phyloP scores from a whole-genome alignment of 1,140 invertebrate genomes.

The Heliconius congener region DNA sequence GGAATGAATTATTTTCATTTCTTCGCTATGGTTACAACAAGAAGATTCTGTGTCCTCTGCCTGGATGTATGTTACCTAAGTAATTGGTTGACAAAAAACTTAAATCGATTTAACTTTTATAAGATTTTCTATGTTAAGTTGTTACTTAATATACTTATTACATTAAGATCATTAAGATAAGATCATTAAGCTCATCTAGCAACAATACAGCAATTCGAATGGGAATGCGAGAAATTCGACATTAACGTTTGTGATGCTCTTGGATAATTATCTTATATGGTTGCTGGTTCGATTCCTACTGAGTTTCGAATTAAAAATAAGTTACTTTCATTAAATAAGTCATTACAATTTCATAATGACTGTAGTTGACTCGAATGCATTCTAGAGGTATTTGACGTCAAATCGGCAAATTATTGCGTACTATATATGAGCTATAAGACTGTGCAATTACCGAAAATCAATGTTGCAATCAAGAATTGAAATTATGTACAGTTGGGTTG shows the following conservation, averaged over 20 bases:
- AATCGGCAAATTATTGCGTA: constrained; percentile 35
- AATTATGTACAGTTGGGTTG: constrained; percentile 42
- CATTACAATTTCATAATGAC: constrained; percentile 35
- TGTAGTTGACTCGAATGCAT: constrained; percentile 20
- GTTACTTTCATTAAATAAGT: constrained; percentile 32
- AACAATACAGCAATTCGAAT: too few relatives aligned
- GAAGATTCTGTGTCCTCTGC: too few relatives aligned
- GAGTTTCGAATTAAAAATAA: constrained; percentile 1
- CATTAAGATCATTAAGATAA: neutral
- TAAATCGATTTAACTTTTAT: too few relatives aligned
- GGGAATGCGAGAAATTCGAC: too few relatives aligned
- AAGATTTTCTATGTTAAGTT: too few relatives aligned
- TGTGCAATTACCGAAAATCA: constrained; percentile 41
- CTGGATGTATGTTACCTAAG: too few relatives aligned
- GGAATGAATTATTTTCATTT: neutral
- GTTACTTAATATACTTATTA: neutral
- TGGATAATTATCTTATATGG: neutral
- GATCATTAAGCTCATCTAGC: too few relatives aligned
- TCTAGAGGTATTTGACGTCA: constrained; percentile 20
- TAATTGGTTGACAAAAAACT: too few relatives aligned
- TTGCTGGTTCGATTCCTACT: neutral
- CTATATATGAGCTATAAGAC: constrained; percentile 18
- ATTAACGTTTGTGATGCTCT: too few relatives aligned
- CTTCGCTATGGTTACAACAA: neutral
- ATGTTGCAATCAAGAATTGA: constrained; percentile 48